Conservation (phyloP, 2,797 vertebrate species). For the Myioborus miniatus region DNA sequence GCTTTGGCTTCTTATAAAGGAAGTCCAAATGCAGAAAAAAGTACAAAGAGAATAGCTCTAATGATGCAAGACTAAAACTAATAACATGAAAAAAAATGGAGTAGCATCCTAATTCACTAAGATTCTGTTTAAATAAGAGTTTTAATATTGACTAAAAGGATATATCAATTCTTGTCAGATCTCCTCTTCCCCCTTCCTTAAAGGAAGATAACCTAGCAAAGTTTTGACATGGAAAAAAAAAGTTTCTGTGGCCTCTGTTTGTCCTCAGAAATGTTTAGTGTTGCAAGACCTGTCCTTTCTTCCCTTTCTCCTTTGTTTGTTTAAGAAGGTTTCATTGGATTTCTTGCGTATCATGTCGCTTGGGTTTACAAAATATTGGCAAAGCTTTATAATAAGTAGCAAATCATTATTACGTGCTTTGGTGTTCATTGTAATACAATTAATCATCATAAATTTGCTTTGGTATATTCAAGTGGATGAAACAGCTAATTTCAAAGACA, state of each 20-base stretch:
- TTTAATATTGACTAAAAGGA: not conserved
- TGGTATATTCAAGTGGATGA: conserved; percentile 70
- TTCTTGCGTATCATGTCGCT: conserved; percentile 67
- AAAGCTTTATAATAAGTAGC: conserved; percentile 77
- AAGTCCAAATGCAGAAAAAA: not conserved
- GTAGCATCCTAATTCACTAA: not conserved
- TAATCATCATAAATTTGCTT: conserved; percentile 77
- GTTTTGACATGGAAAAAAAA: conserved; percentile 17
- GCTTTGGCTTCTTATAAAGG: not conserved
- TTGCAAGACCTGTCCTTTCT: conserved; percentile 21
- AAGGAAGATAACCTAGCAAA: conserved; percentile 1
- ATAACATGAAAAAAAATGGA: not conserved
- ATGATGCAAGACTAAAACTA: not conserved
- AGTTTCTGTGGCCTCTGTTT: conserved; percentile 25
- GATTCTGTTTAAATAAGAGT: not conserved
- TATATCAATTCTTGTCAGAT: not conserved
- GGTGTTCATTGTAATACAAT: conserved; percentile 72
- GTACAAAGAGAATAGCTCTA: not conserved
- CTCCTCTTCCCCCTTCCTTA: not conserved
- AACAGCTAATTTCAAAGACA: conserved; percentile 72
- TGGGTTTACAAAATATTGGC: conserved; percentile 75
- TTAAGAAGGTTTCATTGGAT: conserved; percentile 73
- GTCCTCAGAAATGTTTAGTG: conserved; percentile 47
- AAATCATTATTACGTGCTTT: conserved; percentile 78
- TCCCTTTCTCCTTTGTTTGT: conserved; percentile 57